Percentiles rank a stretch among this genome's conserved stretches.
Conservation (phyloP, 2,797 vertebrate species). For the Simalia tracyae region DNA sequence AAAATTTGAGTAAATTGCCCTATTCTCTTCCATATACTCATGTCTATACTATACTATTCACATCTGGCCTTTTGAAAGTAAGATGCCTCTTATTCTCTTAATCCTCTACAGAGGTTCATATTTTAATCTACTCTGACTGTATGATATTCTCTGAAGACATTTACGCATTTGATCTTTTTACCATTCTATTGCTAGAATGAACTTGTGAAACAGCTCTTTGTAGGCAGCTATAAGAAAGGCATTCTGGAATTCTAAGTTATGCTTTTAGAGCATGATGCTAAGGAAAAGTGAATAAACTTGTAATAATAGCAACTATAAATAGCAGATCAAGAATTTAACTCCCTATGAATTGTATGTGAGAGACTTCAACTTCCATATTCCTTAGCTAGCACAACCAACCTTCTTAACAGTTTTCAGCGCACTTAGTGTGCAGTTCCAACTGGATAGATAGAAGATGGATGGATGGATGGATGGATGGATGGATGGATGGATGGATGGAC, state of each 20-base stretch:
- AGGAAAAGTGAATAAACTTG: background rate
- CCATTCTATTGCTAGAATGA: background rate
- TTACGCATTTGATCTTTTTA: slow-evolving; percentile 39
- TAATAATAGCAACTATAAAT: background rate
- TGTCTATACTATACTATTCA: background rate
- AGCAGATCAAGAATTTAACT: background rate
- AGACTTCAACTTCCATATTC: background rate
- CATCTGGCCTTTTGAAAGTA: fast-evolving
- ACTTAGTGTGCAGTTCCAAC: background rate
- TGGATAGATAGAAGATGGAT: background rate
- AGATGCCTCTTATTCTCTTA: slow-evolving; percentile 2
- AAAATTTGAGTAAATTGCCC: background rate
- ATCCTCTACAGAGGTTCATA: background rate
- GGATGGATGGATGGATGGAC: background rate
- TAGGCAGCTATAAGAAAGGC: background rate
- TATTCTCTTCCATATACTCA: background rate
- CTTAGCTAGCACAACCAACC: background rate
- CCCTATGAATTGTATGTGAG: background rate
- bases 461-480: background rate
- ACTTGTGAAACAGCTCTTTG: slow-evolving; percentile 20
- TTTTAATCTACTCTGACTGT: background rate
- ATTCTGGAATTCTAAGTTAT: background rate
- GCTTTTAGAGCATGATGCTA: background rate
- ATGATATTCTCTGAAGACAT: background rate
- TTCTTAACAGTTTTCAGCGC: background rate